Base-by-base conservation (phyloP, 2,797 vertebrate genomes). In the Alauda arvensis region DNA sequence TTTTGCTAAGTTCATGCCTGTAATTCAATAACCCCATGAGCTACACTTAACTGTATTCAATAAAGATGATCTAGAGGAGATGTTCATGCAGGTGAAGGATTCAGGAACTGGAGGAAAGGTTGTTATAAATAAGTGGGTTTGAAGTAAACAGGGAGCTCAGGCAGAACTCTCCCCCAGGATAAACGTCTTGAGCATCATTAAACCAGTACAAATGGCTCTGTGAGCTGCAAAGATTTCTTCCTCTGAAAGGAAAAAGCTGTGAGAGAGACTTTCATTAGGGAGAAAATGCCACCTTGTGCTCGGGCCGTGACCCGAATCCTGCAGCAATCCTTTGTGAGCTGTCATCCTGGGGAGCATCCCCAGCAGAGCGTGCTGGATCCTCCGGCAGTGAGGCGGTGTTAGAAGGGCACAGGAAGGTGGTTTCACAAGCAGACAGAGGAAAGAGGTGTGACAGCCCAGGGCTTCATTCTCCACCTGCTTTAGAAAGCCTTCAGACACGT, bases 1-100 rank as follows among this genome's bases (percentile, higher is more conserved):
- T 94, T 93, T 91, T 93, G 70, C 34, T 88, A 92, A 87, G 83
- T 89, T 94, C 69, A 61, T 90, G 91, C 80, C 81, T 88, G 85
- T 87, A 92, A 93, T 93, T 91, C 89, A 89, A 87, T 93, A 94
- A 92, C 68, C 85, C 89, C 89, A 76, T 77, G 87, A 95, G 93
- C 85, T 89, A 85, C 83, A 55, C 86, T 96, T 90, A 86, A 94
- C 89, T 90, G 83, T 75, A 85, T 91, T 92, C 91, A 93, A 70
- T 95, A 90, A 94, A 91, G 89, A 94, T 94, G 93, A 95, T 94
- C 80, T 94, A 96, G 91, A 77, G 83, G 86, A 86, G 65, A 63
- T 77, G 56, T 71, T 95, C 4, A 0, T 69, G 56, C 88, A 79
- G 65, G 78, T 94, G 94, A 93, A 94, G 53, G 87, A 93, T 87